Conservation (phyloP, 2,888 invertebrate genomes). For the Drosophila mettleri region DNA sequence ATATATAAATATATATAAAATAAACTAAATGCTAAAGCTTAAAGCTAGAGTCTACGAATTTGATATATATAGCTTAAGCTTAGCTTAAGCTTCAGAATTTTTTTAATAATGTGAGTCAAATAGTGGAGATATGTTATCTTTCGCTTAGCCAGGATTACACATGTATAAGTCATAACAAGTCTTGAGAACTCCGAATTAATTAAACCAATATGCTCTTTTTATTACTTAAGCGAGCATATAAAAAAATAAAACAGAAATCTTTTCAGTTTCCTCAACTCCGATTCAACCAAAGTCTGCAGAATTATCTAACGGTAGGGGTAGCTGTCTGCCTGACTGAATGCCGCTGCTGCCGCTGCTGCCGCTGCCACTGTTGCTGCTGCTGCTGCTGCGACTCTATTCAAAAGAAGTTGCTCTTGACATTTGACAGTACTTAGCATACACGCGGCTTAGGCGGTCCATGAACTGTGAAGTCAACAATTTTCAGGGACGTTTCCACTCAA, state of each 20-base stretch:
- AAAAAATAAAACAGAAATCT: conserved; percentile 6
- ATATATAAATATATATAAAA: no score
- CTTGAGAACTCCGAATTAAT: no score
- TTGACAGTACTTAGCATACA: conserved; percentile 33
- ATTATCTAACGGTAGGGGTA: conserved; percentile 2
- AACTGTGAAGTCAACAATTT: conserved; percentile 42
- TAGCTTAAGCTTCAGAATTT: no score
- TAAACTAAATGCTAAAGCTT: no score
- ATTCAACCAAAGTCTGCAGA: conserved; percentile 12
- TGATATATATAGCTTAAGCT: no score
- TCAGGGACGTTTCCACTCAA: conserved; percentile 8
- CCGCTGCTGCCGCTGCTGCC: neutral
- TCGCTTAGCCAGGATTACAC: no score
- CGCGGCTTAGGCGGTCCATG: conserved; percentile 36
- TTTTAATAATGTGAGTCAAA: no score
- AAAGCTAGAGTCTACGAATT: no score
- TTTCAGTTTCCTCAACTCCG: conserved; percentile 35
- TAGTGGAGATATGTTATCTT: no score
- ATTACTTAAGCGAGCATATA: neutral
- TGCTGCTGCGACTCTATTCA: conserved; percentile 11
- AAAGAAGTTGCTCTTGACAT: conserved; percentile 44
- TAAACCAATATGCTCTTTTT: neutral
- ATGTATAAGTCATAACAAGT: no score
- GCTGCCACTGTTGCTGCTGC: neutral
- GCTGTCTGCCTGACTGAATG: conserved; percentile 25